These are phyloP conservation scores for Cepaea hortensis DNA, from an alignment of 2,888 invertebrate genomes.

Conservation along the genomic window DNA sequence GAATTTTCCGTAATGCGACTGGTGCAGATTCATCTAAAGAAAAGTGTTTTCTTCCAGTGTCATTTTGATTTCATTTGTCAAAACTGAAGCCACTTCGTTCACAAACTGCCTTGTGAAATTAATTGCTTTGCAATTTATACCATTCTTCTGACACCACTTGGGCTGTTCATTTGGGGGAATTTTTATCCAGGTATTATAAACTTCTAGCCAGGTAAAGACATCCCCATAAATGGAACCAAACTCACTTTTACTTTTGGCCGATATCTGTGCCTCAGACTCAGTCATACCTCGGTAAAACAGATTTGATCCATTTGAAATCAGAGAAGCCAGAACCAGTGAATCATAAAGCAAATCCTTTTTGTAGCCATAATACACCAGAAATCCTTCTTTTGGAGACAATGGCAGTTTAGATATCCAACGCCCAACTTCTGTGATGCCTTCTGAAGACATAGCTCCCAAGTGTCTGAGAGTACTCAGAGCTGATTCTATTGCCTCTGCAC, in stretches of 20 bases:
- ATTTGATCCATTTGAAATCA: slow-evolving; percentile 64
- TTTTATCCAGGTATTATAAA: slow-evolving; percentile 66
- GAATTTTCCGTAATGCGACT: slow-evolving; percentile 55
- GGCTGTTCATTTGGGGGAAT: slow-evolving; percentile 61
- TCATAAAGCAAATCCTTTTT: slow-evolving; percentile 44
- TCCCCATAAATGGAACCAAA: slow-evolving; percentile 71
- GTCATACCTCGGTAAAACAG: slow-evolving; percentile 70
- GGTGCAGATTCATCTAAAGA: slow-evolving; percentile 49
- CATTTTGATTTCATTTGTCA: slow-evolving; percentile 60
- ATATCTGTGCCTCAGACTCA: slow-evolving; percentile 62
- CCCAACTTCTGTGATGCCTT: slow-evolving; percentile 69
- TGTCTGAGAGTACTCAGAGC: slow-evolving; percentile 64
- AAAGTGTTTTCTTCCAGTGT: slow-evolving; percentile 54
- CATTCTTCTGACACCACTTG: slow-evolving; percentile 71
- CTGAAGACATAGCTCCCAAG: slow-evolving; percentile 65
- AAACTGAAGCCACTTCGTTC: slow-evolving; percentile 58
- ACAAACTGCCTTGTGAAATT: slow-evolving; percentile 61
- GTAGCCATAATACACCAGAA: slow-evolving; percentile 26
- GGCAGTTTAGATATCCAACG: slow-evolving; percentile 70
- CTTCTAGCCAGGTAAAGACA: slow-evolving; percentile 65
- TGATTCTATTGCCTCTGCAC: slow-evolving; percentile 59
- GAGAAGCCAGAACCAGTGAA: slow-evolving; percentile 63
- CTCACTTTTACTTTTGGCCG: slow-evolving; percentile 63
- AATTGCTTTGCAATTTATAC: slow-evolving; percentile 73
- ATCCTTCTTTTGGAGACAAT: slow-evolving; percentile 70